Evolutionary conservation across 2,113 vertebrate genomes (phyloP).

Genomic region (Rhinoderma darwinii): DNA sequence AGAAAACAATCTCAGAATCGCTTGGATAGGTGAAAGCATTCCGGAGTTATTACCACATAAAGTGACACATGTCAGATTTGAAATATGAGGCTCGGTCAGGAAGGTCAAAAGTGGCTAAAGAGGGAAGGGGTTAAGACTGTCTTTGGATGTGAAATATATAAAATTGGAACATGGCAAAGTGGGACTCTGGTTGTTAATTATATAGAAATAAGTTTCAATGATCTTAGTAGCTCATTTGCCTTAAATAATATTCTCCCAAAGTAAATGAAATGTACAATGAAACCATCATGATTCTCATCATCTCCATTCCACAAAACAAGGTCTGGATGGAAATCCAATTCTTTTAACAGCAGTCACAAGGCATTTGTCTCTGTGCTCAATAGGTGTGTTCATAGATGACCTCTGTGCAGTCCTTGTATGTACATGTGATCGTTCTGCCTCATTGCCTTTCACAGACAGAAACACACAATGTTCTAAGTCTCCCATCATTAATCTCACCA

Average conservation of each 20-base stretch:
- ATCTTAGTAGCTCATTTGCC: neutral
- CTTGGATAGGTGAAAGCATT: too few species aligned
- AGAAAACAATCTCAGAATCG: too few species aligned
- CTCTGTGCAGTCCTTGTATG: conserved; percentile 47
- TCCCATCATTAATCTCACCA: conserved; percentile 52
- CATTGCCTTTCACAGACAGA: conserved; percentile 47
- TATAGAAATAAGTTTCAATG: neutral
- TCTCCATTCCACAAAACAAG: conserved; percentile 10
- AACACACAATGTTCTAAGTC: conserved; percentile 55
- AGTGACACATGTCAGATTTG: too few species aligned
- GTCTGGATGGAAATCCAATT: neutral
- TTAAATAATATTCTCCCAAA: neutral
- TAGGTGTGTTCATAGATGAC: conserved; percentile 31
- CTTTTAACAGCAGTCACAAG: neutral
- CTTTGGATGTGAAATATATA: too few species aligned
- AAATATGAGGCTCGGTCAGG: too few species aligned
- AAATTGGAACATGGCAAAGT: neutral
- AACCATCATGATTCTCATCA: conserved; percentile 2
- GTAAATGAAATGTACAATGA: neutral
- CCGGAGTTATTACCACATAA: too few species aligned
- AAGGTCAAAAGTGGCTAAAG: too few species aligned
- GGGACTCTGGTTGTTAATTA: neutral
- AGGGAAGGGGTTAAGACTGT: too few species aligned
- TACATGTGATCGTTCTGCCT: conserved; percentile 52
- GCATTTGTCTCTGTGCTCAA: conserved; percentile 30